Conservation (phyloP, 2,113 vertebrate species). For the Motacilla alba region DNA sequence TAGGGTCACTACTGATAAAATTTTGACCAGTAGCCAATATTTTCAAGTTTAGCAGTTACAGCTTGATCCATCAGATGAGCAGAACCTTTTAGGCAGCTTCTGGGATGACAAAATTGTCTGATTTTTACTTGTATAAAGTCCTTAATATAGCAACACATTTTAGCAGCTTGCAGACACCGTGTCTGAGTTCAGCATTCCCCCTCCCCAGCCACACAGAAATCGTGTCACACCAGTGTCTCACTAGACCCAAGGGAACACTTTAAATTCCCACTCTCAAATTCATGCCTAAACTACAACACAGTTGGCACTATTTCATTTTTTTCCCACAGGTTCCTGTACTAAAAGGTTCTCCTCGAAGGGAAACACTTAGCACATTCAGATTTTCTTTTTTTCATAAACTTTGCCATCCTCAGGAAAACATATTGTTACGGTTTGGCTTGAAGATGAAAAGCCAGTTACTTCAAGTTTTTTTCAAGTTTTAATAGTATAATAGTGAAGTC, state of each 20-base stretch:
- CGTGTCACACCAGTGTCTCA: background rate
- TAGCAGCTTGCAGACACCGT: background rate
- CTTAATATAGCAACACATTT: background rate
- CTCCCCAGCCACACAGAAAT: background rate
- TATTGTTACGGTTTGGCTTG: background rate
- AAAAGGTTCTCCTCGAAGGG: background rate
- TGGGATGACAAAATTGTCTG: background rate
- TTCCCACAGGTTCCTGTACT: background rate
- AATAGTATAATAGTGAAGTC: background rate
- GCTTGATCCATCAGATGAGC: background rate
- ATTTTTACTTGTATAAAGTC: background rate
- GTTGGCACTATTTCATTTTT: fast-evolving
- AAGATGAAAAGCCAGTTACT: background rate
- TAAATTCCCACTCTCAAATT: background rate
- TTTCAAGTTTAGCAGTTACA: background rate
- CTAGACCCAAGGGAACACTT: background rate
- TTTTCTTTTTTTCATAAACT: background rate
- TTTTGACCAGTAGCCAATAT: background rate
- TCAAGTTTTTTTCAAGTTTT: background rate
- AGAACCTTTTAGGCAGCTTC: background rate
- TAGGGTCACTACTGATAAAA: background rate
- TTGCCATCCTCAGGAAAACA: background rate
- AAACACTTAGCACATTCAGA: background rate
- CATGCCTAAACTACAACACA: background rate
- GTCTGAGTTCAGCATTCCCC: background rate